These are phyloP conservation scores for Minunthozetes semirufus DNA, from an alignment of 2,888 invertebrate genomes.

Conservation along the genomic window DNA sequence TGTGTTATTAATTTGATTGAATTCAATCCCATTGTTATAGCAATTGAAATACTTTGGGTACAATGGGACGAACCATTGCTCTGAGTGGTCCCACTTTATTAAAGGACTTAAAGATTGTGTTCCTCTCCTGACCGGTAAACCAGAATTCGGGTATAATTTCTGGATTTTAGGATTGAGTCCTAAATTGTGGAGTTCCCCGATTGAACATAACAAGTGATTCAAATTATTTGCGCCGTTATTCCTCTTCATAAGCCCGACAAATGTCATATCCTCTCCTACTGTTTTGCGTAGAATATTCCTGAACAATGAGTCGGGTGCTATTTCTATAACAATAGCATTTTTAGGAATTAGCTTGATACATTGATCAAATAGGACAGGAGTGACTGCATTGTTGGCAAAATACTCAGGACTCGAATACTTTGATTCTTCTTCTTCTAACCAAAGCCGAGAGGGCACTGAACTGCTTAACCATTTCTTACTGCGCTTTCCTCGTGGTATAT, in stretches of 20 bases:
- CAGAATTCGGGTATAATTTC: slow-evolving; percentile 66
- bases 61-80: slow-evolving; percentile 75
- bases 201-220: slow-evolving; percentile 63
- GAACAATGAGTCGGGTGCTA: slow-evolving; percentile 90
- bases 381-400: slow-evolving; percentile 89
- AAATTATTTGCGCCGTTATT: slow-evolving; percentile 72
- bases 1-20: too few relatives aligned
- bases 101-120: slow-evolving; percentile 81
- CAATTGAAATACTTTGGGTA: slow-evolving; percentile 53
- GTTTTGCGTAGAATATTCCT: slow-evolving; percentile 87
- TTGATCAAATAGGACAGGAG: slow-evolving; percentile 86
- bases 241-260: slow-evolving; percentile 76
- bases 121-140: slow-evolving; percentile 78
- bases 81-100: slow-evolving; percentile 85
- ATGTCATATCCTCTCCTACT: slow-evolving; percentile 63
- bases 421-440: slow-evolving; percentile 65
- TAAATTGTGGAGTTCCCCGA: slow-evolving; percentile 42
- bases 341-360: slow-evolving; percentile 76
- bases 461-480: slow-evolving; percentile 81
- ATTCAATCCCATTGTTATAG: background rate
- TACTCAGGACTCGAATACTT: slow-evolving; percentile 80
- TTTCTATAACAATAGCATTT: slow-evolving; percentile 79
- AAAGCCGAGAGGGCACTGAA: slow-evolving; percentile 76
- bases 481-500: slow-evolving; percentile 73
- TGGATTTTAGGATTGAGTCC: slow-evolving; percentile 49